Conservation (phyloP, 2,888 invertebrate species). For the Cactoblastis cactorum region DNA sequence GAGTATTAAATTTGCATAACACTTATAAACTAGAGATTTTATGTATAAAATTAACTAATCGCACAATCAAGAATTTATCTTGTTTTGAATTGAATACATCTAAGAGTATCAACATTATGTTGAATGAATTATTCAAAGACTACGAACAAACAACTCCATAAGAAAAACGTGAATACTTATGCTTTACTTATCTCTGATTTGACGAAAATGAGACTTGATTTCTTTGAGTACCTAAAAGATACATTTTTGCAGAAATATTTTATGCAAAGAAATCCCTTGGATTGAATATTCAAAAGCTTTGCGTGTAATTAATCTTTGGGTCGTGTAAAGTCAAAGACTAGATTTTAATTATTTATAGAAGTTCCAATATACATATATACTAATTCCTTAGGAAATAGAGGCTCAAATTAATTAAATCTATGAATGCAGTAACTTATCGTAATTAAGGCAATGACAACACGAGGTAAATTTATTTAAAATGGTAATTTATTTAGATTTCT, state of each 20-base stretch:
- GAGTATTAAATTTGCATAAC: neutral
- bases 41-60: neutral
- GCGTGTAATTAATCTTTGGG: neutral
- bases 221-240: neutral
- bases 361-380: too few relatives aligned
- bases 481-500: too few relatives aligned
- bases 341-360: too few relatives aligned
- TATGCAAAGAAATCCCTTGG: neutral
- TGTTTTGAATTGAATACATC: neutral
- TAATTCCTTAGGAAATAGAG: too few relatives aligned
- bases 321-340: neutral
- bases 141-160: neutral
- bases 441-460: too few relatives aligned
- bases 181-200: neutral
- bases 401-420: too few relatives aligned
- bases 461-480: too few relatives aligned
- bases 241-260: neutral
- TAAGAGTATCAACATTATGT: neutral
- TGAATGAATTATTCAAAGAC: constrained; percentile 9
- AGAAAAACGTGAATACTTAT: constrained; percentile 1
- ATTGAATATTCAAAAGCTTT: neutral
- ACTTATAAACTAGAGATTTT: neutral
- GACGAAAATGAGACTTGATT: neutral
- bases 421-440: too few relatives aligned
- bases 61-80: neutral